A percentile compares a stretch with the other conserved stretches of the same genome.
phyloP scores from a whole-genome alignment of 2,888 invertebrate species.

The Ormia ochracea region DNA sequence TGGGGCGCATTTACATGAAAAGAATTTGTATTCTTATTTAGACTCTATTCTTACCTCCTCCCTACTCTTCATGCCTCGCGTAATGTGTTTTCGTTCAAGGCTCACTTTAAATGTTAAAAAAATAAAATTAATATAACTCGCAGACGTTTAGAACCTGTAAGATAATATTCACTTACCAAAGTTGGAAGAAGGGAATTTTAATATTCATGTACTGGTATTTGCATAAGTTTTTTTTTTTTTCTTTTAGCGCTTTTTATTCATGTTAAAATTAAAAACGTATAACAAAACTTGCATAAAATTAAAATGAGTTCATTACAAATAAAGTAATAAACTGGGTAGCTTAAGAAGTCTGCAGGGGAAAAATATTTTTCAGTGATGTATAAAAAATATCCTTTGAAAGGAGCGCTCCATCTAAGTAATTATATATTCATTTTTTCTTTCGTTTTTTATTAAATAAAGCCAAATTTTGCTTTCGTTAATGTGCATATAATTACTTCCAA shows the following conservation, averaged over 20 bases:
- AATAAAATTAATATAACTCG: conserved; percentile 16
- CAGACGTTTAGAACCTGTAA: conserved; percentile 13
- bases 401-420: not conserved
- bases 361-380: not conserved
- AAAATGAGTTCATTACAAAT: conserved; percentile 49
- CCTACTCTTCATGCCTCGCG: not conserved
- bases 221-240: conserved; percentile 22
- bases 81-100: not conserved
- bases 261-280: conserved; percentile 40
- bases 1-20: conserved; percentile 47
- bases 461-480: too few relatives aligned
- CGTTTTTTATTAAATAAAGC: not conserved
- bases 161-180: not conserved
- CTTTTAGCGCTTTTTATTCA: not conserved
- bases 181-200: conserved; percentile 34
- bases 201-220: conserved; percentile 58
- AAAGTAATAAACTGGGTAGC: conserved; percentile 30
- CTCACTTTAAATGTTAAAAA: not conserved
- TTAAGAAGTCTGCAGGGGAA: not conserved
- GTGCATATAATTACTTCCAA: too few relatives aligned
- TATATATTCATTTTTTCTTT: not conserved
- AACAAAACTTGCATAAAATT: conserved; percentile 54
- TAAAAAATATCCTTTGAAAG: not conserved
- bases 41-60: not conserved
- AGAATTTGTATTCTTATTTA: conserved; percentile 22